Conservation (phyloP, 2,797 vertebrate genomes). For the Clarias fuscus region DNA sequence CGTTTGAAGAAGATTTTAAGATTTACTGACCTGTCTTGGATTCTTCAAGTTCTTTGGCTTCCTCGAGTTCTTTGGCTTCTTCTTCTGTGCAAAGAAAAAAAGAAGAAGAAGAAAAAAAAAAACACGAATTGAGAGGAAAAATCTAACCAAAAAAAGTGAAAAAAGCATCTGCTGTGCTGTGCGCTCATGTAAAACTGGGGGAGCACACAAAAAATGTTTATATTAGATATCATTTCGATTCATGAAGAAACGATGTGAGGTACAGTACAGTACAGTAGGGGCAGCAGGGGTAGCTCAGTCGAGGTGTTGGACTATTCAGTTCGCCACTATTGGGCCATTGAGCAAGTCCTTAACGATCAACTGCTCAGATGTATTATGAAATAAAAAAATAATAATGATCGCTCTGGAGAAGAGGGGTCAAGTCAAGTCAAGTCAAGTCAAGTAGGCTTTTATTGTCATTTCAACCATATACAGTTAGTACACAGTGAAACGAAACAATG, state of each 20-base stretch:
- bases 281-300: too few species aligned
- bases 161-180: not conserved
- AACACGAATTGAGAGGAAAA: not conserved
- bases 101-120: not conserved
- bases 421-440: too few species aligned
- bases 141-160: not conserved
- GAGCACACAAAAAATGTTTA: not conserved
- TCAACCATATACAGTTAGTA: too few species aligned
- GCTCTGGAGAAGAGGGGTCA: too few species aligned
- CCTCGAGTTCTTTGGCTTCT: conserved; percentile 85
- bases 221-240: not conserved
- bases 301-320: too few species aligned
- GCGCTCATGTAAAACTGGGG: not conserved
- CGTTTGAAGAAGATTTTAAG: not conserved
- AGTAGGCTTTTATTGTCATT: too few species aligned
- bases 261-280: too few species aligned
- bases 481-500: too few species aligned
- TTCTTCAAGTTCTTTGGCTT: conserved; percentile 71
- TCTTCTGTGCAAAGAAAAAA: conserved; percentile 70
- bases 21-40: conserved; percentile 84
- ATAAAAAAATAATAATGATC: too few species aligned
- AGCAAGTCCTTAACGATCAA: too few species aligned
- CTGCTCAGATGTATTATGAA: too few species aligned
- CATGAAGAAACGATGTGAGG: not conserved
- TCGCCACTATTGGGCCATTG: too few species aligned